These are phyloP conservation scores for Pachyseris speciosa DNA, from an alignment of 64 coral and sea anemone genomes.

Conservation along the genomic window DNA sequence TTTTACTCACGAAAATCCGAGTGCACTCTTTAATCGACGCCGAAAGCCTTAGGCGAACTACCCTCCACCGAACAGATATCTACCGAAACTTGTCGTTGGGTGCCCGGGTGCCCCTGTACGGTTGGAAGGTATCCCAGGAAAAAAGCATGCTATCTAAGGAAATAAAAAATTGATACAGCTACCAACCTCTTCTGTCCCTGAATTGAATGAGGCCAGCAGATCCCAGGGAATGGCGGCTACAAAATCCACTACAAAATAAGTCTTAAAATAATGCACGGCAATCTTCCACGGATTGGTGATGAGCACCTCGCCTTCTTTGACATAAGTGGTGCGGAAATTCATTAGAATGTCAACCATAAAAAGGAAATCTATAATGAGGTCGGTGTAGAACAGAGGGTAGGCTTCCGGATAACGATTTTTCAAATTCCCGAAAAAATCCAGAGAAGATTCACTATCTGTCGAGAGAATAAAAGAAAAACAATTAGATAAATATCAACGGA, in stretches of 20 bases:
- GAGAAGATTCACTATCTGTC: neutral
- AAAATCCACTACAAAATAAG: constrained; percentile 94
- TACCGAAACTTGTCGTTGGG: neutral
- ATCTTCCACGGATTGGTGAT: constrained; percentile 93
- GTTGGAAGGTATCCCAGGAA: neutral
- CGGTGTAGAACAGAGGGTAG: constrained; percentile 64
- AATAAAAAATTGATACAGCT: neutral
- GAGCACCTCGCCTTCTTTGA: constrained; percentile 79
- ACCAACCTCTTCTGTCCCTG: constrained; percentile 79
- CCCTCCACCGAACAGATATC: no score
- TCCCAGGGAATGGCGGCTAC: constrained; percentile 99
- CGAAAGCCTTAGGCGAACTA: no score
- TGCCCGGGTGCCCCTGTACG: no score
- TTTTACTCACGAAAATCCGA: no score
- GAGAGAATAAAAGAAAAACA: neutral
- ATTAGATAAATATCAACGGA: no score
- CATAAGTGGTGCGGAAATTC: constrained; percentile 96
- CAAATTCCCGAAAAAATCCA: constrained; percentile 47
- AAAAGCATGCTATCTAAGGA: neutral
- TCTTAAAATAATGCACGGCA: constrained; percentile 89
- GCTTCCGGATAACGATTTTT: constrained; percentile 58
- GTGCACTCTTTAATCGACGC: no score
- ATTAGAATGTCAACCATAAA: constrained; percentile 97
- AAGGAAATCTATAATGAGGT: constrained; percentile 84
- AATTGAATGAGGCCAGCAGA: constrained; percentile 53